phyloP scores from a whole-genome alignment of 2,797 vertebrate genomes.

The Erithacus rubecula region DNA sequence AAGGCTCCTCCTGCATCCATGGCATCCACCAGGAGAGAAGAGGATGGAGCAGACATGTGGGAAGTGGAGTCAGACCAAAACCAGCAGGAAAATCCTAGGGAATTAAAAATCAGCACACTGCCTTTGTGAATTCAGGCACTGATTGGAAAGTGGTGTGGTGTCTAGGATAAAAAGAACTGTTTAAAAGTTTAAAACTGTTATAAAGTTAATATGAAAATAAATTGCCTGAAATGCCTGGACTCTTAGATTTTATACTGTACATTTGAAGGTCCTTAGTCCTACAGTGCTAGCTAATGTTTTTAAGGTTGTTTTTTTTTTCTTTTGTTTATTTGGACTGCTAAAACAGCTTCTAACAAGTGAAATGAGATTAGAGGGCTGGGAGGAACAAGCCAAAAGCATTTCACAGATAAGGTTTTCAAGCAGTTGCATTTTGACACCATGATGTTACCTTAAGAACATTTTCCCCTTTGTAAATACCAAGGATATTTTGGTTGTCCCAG shows the following conservation, averaged over 20 bases:
- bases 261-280: neutral
- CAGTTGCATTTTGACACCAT: neutral
- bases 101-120: accelerated
- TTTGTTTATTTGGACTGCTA: neutral
- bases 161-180: neutral
- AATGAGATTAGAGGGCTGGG: neutral
- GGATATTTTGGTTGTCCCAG: neutral
- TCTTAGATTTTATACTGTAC: neutral
- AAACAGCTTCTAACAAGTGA: neutral
- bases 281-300: neutral
- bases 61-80: neutral
- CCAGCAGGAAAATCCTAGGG: neutral
- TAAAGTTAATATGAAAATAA: neutral
- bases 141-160: neutral
- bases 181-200: neutral
- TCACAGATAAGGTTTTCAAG: neutral
- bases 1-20: neutral
- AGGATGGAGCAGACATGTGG: neutral
- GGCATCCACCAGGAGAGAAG: neutral
- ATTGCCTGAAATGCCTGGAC: neutral
- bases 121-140: neutral
- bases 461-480: neutral
- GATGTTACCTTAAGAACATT: neutral
- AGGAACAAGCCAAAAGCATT: neutral
- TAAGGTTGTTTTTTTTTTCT: neutral